phyloP scores from a whole-genome alignment of 1,140 invertebrate species.

The Aphis craccivora region DNA sequence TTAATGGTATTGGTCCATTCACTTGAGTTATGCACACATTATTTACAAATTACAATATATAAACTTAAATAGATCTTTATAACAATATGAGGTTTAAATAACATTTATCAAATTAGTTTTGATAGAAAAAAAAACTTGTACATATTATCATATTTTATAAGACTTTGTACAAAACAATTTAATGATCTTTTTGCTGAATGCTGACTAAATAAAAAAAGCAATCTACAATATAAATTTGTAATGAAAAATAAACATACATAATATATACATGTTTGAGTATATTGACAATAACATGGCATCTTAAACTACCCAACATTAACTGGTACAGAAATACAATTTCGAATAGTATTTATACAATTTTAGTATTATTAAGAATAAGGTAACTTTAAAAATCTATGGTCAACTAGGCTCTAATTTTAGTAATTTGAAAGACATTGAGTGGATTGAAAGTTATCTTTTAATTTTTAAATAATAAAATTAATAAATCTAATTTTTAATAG shows the following conservation, averaged over 20 bases:
- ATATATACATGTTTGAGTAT: background rate
- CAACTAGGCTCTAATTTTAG: background rate
- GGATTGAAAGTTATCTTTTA: conserved; percentile 13
- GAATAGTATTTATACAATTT: background rate
- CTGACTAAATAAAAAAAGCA: conserved; percentile 27
- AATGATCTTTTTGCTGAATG: background rate
- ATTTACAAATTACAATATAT: conserved; percentile 29
- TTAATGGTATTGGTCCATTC: conserved; percentile 47
- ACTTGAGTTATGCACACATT: conserved; percentile 29
- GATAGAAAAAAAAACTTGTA: background rate
- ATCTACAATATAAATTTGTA: background rate
- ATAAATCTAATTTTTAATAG: conserved; percentile 13
- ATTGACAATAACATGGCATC: background rate
- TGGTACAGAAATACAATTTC: background rate
- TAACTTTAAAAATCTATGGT: conserved; percentile 21
- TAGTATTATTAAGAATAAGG: background rate
- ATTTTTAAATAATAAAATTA: background rate
- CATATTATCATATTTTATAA: conserved; percentile 7
- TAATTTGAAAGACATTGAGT: conserved; percentile 11
- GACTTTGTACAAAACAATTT: background rate
- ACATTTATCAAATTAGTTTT: conserved; percentile 19
- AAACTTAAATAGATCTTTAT: conserved; percentile 28
- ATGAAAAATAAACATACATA: background rate
- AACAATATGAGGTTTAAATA: conserved; percentile 40
- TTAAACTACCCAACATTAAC: background rate